Evolutionary conservation across 1,140 invertebrate genomes (phyloP), one percentile per base, ranked within the genome.

Genomic region (Mizuhopecten yessoensis): DNA sequence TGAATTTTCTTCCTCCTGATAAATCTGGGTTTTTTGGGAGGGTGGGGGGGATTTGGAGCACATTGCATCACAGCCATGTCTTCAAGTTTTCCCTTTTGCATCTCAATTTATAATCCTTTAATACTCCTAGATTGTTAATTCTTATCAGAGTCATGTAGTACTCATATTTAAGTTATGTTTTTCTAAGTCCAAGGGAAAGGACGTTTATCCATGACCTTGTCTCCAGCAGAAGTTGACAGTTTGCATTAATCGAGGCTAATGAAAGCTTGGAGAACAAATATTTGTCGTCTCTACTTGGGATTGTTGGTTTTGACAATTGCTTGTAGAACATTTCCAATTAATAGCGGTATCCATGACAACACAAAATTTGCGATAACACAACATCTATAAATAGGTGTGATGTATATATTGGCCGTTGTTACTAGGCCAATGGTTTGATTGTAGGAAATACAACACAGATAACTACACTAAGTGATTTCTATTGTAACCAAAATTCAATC

Each of bases 231-330:
- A 29, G 57, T 75, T n/a, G 57, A 75, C 57, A 75, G n/a, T 75
- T 45, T 75, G 57, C 23, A 29, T 75, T 5, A 5, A 29, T 29
- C 5, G 23, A n/a, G 57, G 5, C 57, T 75, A 75, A 75, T 75
- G 57, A 75, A 75, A 49, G 45, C 36, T 39, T 29, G 57, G 9
- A 5, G 23, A 75, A 75, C 1, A 1, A 75, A 75, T 75, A 75
- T 75, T 75, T 75, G 57, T 29, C 57, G n/a, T 75, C 23, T 5
- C 57, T 17, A 17, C n/a, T 29, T 75, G 57, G 57, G 3, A 29
- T 75, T 75, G 57, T 75, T 75, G 57, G 29, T 29, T 75, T 75
- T 75, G 57, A 75, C 57, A 75, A 75, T 75, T 75, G 57, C 57
- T 75, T 29, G 23, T 5, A 57, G 57, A 75, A 75, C n/a, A n/a